phyloP scores from a whole-genome alignment of 2,113 vertebrate species.

The Osmerus eperlanus region DNA sequence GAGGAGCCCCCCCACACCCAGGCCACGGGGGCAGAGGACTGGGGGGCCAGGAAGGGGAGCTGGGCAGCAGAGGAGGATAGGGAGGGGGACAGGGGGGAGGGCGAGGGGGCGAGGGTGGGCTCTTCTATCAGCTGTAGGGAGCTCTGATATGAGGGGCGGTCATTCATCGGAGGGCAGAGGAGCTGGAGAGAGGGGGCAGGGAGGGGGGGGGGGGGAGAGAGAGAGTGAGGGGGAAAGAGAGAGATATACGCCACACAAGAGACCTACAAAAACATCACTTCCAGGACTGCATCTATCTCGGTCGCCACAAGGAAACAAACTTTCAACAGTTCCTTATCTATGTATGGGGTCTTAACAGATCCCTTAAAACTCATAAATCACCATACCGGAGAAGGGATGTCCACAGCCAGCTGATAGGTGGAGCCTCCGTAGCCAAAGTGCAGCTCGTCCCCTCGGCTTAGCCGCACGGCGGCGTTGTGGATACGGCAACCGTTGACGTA shows the following conservation, averaged over 20 bases:
- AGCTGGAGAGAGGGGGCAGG: constrained; percentile 26
- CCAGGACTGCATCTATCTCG: too few species aligned
- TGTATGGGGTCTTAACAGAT: neutral
- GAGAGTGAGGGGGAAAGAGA: neutral
- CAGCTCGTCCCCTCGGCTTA: constrained; percentile 69
- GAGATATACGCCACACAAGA: too few species aligned
- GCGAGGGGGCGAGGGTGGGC: neutral
- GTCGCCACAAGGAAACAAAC: too few species aligned
- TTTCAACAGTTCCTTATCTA: neutral
- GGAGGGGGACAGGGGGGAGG: neutral
- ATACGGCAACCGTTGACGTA: constrained; percentile 79
- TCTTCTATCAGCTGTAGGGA: constrained; percentile 41
- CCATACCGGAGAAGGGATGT: constrained; percentile 49
- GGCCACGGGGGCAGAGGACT: neutral
- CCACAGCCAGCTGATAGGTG: constrained; percentile 68
- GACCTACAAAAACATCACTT: too few species aligned
- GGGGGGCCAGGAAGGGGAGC: constrained; percentile 44
- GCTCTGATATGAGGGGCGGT: constrained; percentile 27
- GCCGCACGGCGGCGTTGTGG: constrained; percentile 74
- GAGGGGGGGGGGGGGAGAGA: neutral
- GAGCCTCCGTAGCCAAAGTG: constrained; percentile 65
- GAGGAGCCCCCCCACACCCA: neutral
- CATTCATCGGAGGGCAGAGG: constrained; percentile 31
- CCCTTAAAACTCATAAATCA: neutral
- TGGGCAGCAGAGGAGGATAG: constrained; percentile 3